These are phyloP conservation scores for Chiridota heheva DNA, from an alignment of 35 echinoderm and acorn worm species.

Conservation along the genomic window DNA sequence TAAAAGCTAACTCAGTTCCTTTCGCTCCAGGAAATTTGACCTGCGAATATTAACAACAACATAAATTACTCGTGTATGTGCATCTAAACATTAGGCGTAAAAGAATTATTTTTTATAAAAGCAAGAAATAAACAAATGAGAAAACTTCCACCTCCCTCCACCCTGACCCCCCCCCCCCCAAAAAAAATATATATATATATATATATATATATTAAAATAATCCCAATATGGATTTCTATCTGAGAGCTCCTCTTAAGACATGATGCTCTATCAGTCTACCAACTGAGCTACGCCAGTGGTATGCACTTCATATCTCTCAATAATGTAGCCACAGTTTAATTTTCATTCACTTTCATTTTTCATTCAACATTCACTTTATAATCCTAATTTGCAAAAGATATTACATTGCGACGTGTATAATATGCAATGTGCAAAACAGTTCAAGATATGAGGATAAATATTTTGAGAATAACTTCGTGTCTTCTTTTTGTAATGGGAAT, in stretches of 20 bases:
- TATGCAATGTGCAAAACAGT: not conserved
- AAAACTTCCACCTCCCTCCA: not conserved
- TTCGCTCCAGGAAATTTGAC: conserved; percentile 31
- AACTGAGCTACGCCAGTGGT: no score
- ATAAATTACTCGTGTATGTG: no score
- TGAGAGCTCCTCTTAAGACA: no score
- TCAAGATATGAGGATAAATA: not conserved
- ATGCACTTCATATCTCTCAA: no score
- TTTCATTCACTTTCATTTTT: no score
- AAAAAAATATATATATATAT: not conserved
- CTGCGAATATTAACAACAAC: conserved; percentile 23
- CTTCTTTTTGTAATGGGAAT: not conserved
- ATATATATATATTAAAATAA: not conserved
- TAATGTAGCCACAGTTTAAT: no score
- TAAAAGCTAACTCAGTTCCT: conserved; percentile 14
- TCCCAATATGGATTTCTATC: not conserved
- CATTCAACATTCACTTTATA: no score
- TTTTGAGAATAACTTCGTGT: not conserved
- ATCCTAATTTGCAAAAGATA: no score
- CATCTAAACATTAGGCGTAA: no score
- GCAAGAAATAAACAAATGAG: not conserved
- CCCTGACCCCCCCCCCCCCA: not conserved
- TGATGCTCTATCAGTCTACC: no score
- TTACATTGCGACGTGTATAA: not conserved
- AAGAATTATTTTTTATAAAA: not conserved